These are phyloP conservation scores for Sphenodon punctatus DNA, from an alignment of 2,797 vertebrate species.

Conservation along the genomic window DNA sequence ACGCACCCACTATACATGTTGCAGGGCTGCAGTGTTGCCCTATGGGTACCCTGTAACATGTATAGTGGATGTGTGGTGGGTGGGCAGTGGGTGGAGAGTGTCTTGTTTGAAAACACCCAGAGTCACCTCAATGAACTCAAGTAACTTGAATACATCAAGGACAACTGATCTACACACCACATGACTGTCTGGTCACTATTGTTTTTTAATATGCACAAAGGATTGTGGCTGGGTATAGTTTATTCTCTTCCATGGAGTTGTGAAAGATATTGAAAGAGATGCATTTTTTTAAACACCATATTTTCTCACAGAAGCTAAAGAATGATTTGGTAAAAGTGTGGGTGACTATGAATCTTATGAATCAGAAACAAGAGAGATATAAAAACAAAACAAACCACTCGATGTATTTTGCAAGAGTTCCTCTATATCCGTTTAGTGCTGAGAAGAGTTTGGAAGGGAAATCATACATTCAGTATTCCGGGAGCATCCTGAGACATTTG, in stretches of 20 bases:
- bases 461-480: constrained; percentile 55
- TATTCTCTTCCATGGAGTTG: not conserved
- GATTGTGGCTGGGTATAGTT: not conserved
- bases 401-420: constrained; percentile 32
- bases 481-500: constrained; percentile 70
- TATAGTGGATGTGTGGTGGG: no score
- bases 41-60: no score
- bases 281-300: not conserved
- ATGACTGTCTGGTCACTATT: not conserved
- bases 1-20: no score
- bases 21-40: no score
- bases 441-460: constrained; percentile 23
- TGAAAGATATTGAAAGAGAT: not conserved
- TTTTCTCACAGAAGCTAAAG: not conserved
- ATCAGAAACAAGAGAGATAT: not conserved
- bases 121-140: no score
- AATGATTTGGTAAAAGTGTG: not conserved
- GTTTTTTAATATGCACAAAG: not conserved
- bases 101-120: no score
- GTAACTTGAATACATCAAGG: not conserved
- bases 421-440: constrained; percentile 31
- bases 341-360: not conserved
- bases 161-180: accelerated
- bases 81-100: no score
- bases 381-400: constrained; percentile 38